phyloP scores from a whole-genome alignment of 2,113 vertebrate genomes.

The Castor canadensis region DNA sequence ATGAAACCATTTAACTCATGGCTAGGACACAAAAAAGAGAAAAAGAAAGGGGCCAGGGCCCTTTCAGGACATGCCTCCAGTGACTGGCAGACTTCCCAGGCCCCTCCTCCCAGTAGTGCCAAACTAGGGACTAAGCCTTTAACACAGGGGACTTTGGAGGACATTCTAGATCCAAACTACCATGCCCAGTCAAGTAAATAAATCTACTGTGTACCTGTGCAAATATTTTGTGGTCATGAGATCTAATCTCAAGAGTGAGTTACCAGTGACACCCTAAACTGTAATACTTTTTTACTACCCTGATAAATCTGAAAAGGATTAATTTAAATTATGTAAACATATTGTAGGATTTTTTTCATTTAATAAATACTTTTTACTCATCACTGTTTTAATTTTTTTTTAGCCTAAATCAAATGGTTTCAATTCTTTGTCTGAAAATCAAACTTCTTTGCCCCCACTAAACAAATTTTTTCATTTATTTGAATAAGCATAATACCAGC shows the following conservation, averaged over 20 bases:
- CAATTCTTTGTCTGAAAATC: background rate
- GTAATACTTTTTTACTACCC: background rate
- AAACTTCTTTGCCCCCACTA: slow-evolving; percentile 2
- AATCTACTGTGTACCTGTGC: background rate
- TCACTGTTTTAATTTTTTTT: background rate
- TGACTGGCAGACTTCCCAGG: too few species aligned
- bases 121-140: background rate
- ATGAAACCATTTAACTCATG: too few species aligned
- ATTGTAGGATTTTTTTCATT: background rate
- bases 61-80: background rate
- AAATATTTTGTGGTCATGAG: background rate
- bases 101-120: background rate
- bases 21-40: background rate
- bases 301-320: background rate
- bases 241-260: background rate
- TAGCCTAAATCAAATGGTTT: background rate
- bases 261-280: background rate
- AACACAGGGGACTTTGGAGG: background rate
- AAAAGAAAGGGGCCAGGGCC: background rate
- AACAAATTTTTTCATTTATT: background rate
- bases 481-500: background rate
- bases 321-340: background rate
- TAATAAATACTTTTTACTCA: background rate
- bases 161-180: background rate
- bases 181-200: background rate